Evolutionary conservation across 2,888 invertebrate genomes (phyloP).

Genomic region (Saturnia japonica): DNA sequence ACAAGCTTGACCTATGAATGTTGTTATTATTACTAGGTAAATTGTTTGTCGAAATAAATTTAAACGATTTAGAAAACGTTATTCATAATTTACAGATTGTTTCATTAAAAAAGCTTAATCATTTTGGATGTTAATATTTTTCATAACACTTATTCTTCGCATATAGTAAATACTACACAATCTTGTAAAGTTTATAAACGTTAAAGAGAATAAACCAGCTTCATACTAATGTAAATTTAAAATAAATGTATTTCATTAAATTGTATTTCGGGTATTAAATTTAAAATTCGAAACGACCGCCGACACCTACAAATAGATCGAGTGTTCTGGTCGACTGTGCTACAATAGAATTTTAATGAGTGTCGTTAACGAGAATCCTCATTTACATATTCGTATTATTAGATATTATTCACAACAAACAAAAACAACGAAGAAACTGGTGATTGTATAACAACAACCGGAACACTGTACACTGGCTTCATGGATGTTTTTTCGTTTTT

Average conservation of each 20-base stretch:
- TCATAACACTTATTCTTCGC: background rate
- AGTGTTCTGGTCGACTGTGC: conserved; percentile 55
- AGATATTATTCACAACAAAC: conserved; percentile 72
- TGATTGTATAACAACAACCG: conserved; percentile 46
- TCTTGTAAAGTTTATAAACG: conserved; percentile 23
- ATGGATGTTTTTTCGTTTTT: conserved; percentile 48
- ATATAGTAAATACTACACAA: background rate
- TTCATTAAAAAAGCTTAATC: background rate
- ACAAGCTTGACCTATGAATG: background rate
- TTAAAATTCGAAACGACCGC: conserved; percentile 52
- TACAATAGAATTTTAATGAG: conserved; percentile 77
- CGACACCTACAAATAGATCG: conserved; percentile 56
- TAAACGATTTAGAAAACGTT: background rate
- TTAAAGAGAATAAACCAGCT: conserved; percentile 26
- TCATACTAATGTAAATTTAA: conserved; percentile 15
- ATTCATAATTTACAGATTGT: background rate
- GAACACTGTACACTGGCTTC: conserved; percentile 46
- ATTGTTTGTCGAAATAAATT: background rate
- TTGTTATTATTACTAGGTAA: background rate
- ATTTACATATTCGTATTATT: conserved; percentile 76
- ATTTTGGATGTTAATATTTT: background rate
- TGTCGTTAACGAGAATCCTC: conserved; percentile 64
- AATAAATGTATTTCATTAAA: conserved; percentile 21
- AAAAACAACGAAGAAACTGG: conserved; percentile 53
- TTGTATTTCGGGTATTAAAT: conserved; percentile 35